Evolutionary conservation across 2,888 invertebrate species (phyloP).

Genomic region (Mesorhabditis spiculigera): DNA sequence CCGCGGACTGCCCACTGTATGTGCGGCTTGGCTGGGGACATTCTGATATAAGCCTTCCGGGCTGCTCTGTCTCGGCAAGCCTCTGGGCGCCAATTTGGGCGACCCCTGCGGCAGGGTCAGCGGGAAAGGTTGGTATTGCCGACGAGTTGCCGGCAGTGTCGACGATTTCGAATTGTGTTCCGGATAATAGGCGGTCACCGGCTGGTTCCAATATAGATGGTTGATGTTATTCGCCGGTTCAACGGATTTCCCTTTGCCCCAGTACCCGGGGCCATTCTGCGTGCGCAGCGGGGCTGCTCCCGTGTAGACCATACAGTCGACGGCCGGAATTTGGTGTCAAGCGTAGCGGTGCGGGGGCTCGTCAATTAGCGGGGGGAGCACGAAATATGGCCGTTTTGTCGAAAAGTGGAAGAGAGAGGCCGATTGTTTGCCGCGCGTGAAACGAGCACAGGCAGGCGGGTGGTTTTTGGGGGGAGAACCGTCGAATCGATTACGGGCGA

Average conservation of each 20-base stretch:
- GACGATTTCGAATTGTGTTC: neutral
- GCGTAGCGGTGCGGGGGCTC: no score
- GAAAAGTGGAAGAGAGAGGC: no score
- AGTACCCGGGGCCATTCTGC: neutral
- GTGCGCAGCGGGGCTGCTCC: neutral
- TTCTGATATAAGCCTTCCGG: neutral
- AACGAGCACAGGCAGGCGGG: neutral
- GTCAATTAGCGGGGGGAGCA: no score
- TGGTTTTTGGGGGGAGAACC: neutral
- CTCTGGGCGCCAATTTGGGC: neutral
- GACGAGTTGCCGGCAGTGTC: neutral
- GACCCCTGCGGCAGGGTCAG: slow-evolving; percentile 1
- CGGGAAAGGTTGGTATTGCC: neutral
- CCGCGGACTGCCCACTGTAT: neutral
- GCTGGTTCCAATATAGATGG: neutral
- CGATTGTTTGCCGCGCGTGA: neutral
- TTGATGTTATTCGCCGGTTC: neutral
- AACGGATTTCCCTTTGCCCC: neutral
- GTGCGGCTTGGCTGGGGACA: neutral
- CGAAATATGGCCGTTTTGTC: no score
- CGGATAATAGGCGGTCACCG: neutral
- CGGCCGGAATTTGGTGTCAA: neutral
- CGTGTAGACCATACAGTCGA: neutral
- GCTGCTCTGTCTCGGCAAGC: slow-evolving; percentile 2
- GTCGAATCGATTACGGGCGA: neutral